Evolutionary conservation across 2,888 invertebrate species (phyloP).

Genomic region (Lasioglossum villosulum): DNA sequence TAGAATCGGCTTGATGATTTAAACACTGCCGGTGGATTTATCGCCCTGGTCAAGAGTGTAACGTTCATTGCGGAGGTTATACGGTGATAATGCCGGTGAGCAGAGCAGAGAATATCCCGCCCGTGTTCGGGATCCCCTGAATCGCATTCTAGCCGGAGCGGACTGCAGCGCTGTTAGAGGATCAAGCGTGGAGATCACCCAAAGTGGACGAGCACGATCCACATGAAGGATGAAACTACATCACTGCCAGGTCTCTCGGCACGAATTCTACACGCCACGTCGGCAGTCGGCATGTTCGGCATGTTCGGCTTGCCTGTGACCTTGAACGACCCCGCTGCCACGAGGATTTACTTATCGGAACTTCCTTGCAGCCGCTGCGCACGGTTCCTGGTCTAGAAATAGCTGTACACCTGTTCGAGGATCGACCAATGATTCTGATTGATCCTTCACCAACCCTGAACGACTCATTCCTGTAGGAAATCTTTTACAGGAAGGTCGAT

Average conservation of each 20-base stretch:
- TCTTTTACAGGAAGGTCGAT: no score
- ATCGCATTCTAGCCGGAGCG: slow-evolving; percentile 27
- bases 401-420: slow-evolving; percentile 63
- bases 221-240: slow-evolving; percentile 59
- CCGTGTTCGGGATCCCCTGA: slow-evolving; percentile 24
- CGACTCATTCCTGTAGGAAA: no score
- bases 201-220: slow-evolving; percentile 64
- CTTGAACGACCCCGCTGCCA: slow-evolving; percentile 57
- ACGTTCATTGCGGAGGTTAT: slow-evolving; percentile 17
- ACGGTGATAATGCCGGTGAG: slow-evolving; percentile 27
- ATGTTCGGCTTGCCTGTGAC: slow-evolving; percentile 36
- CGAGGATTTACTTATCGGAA: slow-evolving; percentile 56
- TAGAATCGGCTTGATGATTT: slow-evolving; percentile 35
- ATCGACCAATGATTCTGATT: slow-evolving; percentile 41
- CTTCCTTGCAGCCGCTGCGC: slow-evolving; percentile 44
- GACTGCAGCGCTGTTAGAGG: slow-evolving; percentile 39
- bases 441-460: not conserved
- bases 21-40: slow-evolving; percentile 8
- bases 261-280: slow-evolving; percentile 53
- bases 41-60: slow-evolving; percentile 24
- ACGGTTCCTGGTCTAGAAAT: slow-evolving; percentile 66
- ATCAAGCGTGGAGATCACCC: slow-evolving; percentile 63
- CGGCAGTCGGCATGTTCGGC: slow-evolving; percentile 56
- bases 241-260: slow-evolving; percentile 58
- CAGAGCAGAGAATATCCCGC: not conserved